These are phyloP conservation scores for Sisor rabdophorus DNA, from an alignment of 2,113 vertebrate species.

Conservation along the genomic window DNA sequence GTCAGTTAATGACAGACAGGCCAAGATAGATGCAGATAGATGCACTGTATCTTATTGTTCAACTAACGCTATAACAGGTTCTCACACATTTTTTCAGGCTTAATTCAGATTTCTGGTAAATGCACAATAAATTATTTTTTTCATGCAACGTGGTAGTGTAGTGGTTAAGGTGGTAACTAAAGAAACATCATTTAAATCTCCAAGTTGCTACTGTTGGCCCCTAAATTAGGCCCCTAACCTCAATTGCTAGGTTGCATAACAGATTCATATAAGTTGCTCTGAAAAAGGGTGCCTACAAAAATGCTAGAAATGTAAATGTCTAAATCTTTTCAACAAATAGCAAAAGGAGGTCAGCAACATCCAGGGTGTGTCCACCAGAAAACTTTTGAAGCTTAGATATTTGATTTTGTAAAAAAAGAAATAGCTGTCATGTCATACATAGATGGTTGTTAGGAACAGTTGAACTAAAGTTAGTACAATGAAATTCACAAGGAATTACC, in stretches of 20 bases:
- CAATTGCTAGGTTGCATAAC: no score
- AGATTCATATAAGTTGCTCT: no score
- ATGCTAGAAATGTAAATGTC: background rate
- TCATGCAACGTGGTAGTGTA: no score
- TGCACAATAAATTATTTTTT: background rate
- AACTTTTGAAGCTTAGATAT: background rate
- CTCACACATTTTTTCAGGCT: background rate
- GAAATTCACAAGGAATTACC: background rate
- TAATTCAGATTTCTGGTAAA: background rate
- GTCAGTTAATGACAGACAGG: background rate
- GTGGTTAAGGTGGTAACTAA: no score
- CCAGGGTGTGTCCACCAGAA: background rate
- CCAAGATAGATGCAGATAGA: background rate
- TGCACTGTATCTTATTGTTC: background rate
- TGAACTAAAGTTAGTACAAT: background rate
- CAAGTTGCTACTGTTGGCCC: no score
- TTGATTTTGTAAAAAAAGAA: no score
- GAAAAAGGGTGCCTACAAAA: no score
- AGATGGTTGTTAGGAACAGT: background rate
- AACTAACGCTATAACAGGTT: background rate
- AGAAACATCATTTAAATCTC: no score
- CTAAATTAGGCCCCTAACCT: no score
- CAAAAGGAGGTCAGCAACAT: background rate
- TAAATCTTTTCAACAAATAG: background rate
- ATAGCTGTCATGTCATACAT: background rate